A percentile compares a stretch with the other conserved stretches of the same genome.
Evolutionary conservation across 2,797 vertebrate species (phyloP).

Genomic region (Myotis myotis): DNA sequence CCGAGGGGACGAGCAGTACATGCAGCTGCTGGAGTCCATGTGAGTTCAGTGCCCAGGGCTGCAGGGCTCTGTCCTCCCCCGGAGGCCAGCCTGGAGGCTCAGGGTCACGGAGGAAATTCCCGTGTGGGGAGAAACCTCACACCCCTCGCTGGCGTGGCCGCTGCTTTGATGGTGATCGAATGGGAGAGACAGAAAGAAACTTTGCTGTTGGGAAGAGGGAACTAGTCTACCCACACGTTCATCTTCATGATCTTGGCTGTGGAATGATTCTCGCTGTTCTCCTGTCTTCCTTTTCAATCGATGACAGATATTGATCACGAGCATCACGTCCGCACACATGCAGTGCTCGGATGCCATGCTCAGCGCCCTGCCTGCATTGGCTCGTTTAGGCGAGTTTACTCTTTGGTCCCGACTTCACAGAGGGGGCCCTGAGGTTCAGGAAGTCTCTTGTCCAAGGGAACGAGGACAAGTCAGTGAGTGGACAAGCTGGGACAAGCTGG

Average conservation of each 20-base stretch:
- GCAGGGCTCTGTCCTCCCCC: fast-evolving
- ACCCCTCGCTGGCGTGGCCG: not conserved
- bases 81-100: not conserved
- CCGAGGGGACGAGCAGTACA: slow-evolving; percentile 95
- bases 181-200: not conserved
- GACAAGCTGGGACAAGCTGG: not conserved
- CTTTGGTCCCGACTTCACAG: not conserved
- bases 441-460: not conserved
- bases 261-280: not conserved
- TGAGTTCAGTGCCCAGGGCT: slow-evolving; percentile 76
- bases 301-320: not conserved
- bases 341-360: fast-evolving
- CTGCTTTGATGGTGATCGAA: not conserved
- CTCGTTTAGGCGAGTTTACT: not conserved
- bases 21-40: slow-evolving; percentile 96
- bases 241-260: not conserved
- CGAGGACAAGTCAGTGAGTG: not conserved
- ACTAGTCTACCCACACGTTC: not conserved
- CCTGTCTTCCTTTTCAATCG: not conserved
- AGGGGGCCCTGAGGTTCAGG: not conserved
- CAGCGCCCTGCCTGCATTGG: not conserved
- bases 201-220: not conserved
- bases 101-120: not conserved
- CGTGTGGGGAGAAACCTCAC: not conserved
- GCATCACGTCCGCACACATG: not conserved